A percentile compares a stretch with the other conserved stretches of the same genome.
These are phyloP conservation scores for Drosophila guanche DNA, from an alignment of 1,140 invertebrate genomes.

Conservation along the genomic window DNA sequence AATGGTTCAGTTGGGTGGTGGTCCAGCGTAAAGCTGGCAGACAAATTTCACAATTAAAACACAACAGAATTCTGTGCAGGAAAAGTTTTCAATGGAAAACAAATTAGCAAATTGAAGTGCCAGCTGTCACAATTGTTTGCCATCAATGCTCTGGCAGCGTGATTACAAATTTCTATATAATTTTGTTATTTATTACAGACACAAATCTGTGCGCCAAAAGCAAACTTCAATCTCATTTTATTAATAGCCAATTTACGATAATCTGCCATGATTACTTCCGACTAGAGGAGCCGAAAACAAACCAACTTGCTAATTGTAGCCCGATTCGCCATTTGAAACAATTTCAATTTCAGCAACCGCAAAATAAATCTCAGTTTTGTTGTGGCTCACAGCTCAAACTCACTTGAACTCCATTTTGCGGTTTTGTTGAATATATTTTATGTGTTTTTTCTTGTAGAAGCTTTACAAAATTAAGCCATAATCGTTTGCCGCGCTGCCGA, in stretches of 20 bases:
- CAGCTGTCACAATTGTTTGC: no score
- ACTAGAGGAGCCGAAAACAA: constrained; percentile 34
- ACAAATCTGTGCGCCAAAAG: background rate
- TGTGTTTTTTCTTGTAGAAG: constrained; percentile 12
- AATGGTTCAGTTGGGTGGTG: constrained; percentile 70
- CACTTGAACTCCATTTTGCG: constrained; percentile 56
- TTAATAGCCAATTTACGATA: constrained; percentile 50
- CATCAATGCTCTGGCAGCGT: no score
- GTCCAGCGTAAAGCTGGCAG: constrained; percentile 17
- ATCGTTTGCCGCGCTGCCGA: constrained; percentile 8
- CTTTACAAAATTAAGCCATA: constrained; percentile 48
- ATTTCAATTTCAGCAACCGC: constrained; percentile 36
- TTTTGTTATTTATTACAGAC: constrained; percentile 18
- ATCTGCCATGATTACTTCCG: constrained; percentile 53
- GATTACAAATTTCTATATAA: constrained; percentile 15
- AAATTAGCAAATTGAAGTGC: no score
- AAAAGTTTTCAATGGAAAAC: no score
- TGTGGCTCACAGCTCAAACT: constrained; percentile 35
- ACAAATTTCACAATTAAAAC: background rate
- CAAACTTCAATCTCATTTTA: constrained; percentile 37
- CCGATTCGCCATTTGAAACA: constrained; percentile 16
- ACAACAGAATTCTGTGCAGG: constrained; percentile 2
- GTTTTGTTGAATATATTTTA: constrained; percentile 39
- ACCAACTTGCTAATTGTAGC: constrained; percentile 40
- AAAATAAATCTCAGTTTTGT: constrained; percentile 59